These are phyloP conservation scores for Amblyjoppa fuscipennis DNA, from an alignment of 2,888 invertebrate species.

Conservation along the genomic window DNA sequence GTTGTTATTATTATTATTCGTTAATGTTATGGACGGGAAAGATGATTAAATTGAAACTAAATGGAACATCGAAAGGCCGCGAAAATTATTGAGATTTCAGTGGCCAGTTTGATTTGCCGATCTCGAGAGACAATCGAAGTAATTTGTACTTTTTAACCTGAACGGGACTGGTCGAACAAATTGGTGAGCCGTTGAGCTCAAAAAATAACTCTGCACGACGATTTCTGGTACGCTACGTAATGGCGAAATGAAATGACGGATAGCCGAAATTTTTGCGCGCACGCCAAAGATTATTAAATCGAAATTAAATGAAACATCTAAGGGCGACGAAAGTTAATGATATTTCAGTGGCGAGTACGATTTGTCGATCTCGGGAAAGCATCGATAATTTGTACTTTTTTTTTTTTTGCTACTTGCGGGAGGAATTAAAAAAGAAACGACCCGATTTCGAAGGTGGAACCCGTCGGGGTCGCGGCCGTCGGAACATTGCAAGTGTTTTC, in stretches of 20 bases:
- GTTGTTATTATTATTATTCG: too few relatives aligned
- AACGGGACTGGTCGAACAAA: not conserved
- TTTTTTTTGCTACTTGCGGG: not conserved
- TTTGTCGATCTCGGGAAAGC: not conserved
- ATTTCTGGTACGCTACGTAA: not conserved
- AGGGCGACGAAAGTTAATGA: not conserved
- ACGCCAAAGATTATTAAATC: too few relatives aligned
- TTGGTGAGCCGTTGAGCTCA: not conserved
- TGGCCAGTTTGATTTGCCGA: not conserved
- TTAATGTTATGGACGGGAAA: too few relatives aligned
- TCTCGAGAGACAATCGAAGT: not conserved
- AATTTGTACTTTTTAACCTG: not conserved
- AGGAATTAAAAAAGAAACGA: conserved; percentile 16
- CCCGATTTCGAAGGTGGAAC: conserved; percentile 35
- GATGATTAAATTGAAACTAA: not conserved
- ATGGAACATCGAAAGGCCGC: not conserved
- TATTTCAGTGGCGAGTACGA: not conserved
- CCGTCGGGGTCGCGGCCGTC: conserved; percentile 31
- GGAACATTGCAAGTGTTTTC: conserved; percentile 28
- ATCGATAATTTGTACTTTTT: not conserved
- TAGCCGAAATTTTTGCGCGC: not conserved
- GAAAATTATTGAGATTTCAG: not conserved
- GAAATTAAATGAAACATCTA: not conserved
- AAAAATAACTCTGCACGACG: not conserved
- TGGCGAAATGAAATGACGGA: not conserved